These are phyloP conservation scores for Oplegnathus fasciatus DNA, from an alignment of 2,113 vertebrate genomes.

Conservation along the genomic window DNA sequence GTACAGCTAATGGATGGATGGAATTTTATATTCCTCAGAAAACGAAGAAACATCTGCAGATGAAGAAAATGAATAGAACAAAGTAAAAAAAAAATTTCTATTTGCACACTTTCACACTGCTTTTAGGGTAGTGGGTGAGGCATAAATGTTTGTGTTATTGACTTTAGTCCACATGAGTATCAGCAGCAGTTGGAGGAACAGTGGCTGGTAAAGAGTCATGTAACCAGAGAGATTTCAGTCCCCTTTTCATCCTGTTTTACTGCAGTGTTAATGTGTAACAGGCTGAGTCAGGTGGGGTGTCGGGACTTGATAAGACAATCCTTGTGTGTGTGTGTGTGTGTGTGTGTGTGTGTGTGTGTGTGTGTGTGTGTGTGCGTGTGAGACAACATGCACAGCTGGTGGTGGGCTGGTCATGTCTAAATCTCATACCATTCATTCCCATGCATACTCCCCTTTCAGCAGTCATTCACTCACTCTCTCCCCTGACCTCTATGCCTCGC, in stretches of 20 bases:
- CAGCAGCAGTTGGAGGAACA: neutral
- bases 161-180: neutral
- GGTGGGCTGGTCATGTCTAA: constrained; percentile 63
- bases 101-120: too few species aligned
- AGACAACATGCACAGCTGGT: constrained; percentile 73
- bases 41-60: too few species aligned
- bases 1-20: too few species aligned
- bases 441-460: constrained; percentile 62
- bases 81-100: too few species aligned
- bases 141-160: neutral
- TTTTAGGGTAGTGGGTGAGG: neutral
- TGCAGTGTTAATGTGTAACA: constrained; percentile 38
- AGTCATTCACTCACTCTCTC: constrained; percentile 61
- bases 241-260: constrained; percentile 28
- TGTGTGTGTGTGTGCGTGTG: constrained; percentile 36
- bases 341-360: constrained; percentile 37
- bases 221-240: constrained; percentile 20
- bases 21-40: too few species aligned
- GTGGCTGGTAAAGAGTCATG: neutral
- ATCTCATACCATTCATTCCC: constrained; percentile 75
- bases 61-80: too few species aligned
- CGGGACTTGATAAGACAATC: constrained; percentile 34
- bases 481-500: constrained; percentile 25
- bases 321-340: constrained; percentile 32
- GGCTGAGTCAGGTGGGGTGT: constrained; percentile 39